Evolutionary conservation across 2,113 vertebrate species (phyloP), one percentile per base, ranked within the genome.

Genomic region (Gadus macrocephalus): DNA sequence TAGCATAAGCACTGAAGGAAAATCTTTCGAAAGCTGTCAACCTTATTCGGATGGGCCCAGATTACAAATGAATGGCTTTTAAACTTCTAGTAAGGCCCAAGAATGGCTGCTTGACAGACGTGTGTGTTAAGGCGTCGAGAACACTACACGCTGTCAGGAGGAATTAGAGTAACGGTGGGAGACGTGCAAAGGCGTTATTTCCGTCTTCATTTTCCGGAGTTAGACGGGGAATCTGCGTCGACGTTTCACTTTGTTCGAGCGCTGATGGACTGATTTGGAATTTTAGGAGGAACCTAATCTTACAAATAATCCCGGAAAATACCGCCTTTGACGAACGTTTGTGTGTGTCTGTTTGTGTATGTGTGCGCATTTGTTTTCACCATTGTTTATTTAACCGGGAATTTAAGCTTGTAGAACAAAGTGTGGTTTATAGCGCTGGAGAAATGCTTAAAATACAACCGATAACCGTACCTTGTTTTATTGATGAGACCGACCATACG

Each of bases 31-130:
- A 84, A 77, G 79, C 67, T 69, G 80, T 85, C 84, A 84, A 66
- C 68, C 73, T 85, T 75, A 78, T 69, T 89, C 83, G 87, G 84
- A 86, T 75, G 72, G 76, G 81, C 74, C 71, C 58, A 84, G 79
- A 86, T 88, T 90, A 85, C 73, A 62, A 85, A 73, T 78, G 79
- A 75, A 75, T 78, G 62, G 71, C 77, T 77, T 84, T 86, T 79
- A 64, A 87, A 86, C 79, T 79, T 82, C 69, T 70, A 81, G 76
- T 79, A 73, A 78, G 75, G 67, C 55, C 27, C 19, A 68, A 75
- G 81, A 81, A 81, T 78, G 86, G 74, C 71, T 86, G 66, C 78
- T 76, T 85, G 84, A 85, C 73, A 75, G 83, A 87, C 70, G 69
- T 73, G 72, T 62, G 78, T 71, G 71, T 73, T 74, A 61, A 78